phyloP scores from a whole-genome alignment of 2,797 vertebrate species.

The Phalloptychus januarius region DNA sequence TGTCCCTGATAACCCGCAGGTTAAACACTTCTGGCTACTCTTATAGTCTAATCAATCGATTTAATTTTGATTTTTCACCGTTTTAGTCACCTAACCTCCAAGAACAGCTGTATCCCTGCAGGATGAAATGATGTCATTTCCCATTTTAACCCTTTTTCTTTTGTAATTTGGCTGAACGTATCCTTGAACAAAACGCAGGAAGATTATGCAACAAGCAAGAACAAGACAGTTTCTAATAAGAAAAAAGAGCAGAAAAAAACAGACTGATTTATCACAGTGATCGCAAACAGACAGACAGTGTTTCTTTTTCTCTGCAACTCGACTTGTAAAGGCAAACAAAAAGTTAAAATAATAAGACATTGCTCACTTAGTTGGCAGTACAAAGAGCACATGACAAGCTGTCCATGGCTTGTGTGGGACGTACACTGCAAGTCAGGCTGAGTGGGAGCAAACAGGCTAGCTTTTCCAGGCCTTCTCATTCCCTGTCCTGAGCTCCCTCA shows the following conservation, averaged over 20 bases:
- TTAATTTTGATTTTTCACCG: not conserved
- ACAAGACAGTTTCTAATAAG: conserved; percentile 40
- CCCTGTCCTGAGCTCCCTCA: conserved; percentile 79
- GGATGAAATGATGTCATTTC: not conserved
- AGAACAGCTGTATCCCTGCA: not conserved
- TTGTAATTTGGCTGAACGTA: conserved; percentile 32
- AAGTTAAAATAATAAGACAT: conserved; percentile 63
- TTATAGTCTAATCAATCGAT: not conserved
- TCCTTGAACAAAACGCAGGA: conserved; percentile 12
- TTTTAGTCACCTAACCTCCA: not conserved
- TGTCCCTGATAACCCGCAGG: not conserved
- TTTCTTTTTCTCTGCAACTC: conserved; percentile 80
- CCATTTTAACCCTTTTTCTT: not conserved
- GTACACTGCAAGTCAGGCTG: conserved; percentile 47
- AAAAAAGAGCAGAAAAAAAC: conserved; percentile 33
- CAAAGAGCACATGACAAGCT: conserved; percentile 50
- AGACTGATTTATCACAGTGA: conserved; percentile 56
- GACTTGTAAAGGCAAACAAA: conserved; percentile 84
- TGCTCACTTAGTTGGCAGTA: conserved; percentile 52
- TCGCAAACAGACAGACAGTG: conserved; percentile 50
- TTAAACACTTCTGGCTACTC: not conserved
- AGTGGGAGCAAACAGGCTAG: conserved; percentile 25
- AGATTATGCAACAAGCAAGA: conserved; percentile 31
- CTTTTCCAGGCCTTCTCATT: conserved; percentile 37
- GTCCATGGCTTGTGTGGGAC: conserved; percentile 53